Base-by-base conservation (phyloP, 2,797 vertebrate species). In the Alauda arvensis region DNA sequence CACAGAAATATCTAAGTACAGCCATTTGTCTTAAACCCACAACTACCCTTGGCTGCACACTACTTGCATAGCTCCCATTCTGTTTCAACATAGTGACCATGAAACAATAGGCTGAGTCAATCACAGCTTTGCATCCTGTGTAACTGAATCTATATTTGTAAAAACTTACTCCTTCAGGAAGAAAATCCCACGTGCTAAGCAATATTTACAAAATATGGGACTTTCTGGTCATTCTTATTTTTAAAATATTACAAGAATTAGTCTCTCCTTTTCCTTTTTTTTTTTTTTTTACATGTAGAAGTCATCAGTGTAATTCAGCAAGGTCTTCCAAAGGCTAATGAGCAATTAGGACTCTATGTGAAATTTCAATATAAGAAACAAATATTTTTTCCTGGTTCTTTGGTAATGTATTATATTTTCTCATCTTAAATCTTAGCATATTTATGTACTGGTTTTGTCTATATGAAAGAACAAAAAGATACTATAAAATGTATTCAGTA, bases 401-500 rank as follows among this genome's bases (percentile, higher is more conserved):
- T 87, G n/a, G 59, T 68, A 90, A 74, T 20, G 40, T 46, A 86
- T 17, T 74, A 37, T 23, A 67, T 45, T 89, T 33, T 29, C 28
- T 85, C 42, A 57, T 42, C 61, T 94, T 92, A 79, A 87, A 90
- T 88, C 67, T 89, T 39, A 82, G 51, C 83, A 61, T 87, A 77
- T 78, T 94, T 92, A 84, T 37, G 85, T 20, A 87, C 37, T n/a
- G n/a, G 12, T 77, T 96, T 96, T 94, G 83, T 87, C 88, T 81
- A 89, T 40, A 59, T 45, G 40, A 84, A 94, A 87, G 74, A 92
- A 91, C 31, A 92, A 87, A 90, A 93, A 67, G 23, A 57, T 18
- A 71, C 21, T 83, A 57, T 74, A 80, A 88, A 95, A 87, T 76
- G 83, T 88, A 81, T 65, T 94, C 68, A 88, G 79, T 89, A 96